Evolutionary conservation across 2,113 vertebrate genomes (phyloP).

Genomic region (Calonectris borealis): DNA sequence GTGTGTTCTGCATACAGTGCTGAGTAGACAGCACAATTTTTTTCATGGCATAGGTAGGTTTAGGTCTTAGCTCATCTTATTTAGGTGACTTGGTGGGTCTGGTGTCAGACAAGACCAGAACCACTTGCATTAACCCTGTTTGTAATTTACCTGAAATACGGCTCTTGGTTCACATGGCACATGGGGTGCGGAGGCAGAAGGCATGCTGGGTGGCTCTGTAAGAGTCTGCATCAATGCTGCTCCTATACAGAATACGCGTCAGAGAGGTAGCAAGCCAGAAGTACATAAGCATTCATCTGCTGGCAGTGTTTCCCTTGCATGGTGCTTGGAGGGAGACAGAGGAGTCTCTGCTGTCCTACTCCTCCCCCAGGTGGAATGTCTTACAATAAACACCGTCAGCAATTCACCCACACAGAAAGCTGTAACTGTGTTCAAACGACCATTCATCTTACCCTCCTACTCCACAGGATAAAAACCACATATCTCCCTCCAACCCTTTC

Average conservation of each 20-base stretch:
- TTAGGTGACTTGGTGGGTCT: neutral
- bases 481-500: neutral
- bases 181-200: neutral
- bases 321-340: neutral
- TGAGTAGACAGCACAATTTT: neutral
- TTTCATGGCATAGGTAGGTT: neutral
- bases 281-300: neutral
- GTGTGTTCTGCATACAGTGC: neutral
- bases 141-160: neutral
- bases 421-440: neutral
- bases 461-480: neutral
- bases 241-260: neutral
- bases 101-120: neutral
- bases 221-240: neutral
- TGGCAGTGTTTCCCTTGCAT: neutral
- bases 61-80: neutral
- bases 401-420: slow-evolving; percentile 7
- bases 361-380: neutral
- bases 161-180: neutral
- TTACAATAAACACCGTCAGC: neutral
- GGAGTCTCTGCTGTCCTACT: neutral
- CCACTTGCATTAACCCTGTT: neutral
- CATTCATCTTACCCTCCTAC: neutral
- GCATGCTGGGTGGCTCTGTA: neutral
- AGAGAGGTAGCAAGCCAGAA: neutral